Base-by-base conservation (phyloP, 2,888 invertebrate genomes). In the Drosophila kanekoi region DNA sequence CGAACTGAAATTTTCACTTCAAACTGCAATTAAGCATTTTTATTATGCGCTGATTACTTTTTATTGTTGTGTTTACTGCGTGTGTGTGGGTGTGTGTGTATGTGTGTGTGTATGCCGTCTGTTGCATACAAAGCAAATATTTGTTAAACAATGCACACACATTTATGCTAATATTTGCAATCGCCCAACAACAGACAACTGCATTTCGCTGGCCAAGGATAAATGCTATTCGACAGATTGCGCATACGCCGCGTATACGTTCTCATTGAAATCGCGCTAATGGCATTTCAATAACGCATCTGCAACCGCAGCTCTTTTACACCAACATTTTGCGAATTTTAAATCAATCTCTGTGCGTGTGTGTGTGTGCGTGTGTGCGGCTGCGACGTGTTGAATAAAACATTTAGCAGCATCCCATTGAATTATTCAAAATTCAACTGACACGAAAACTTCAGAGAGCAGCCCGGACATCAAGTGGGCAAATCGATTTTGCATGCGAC, bases 211-310 rank as follows among this genome's bases (percentile, higher is more conserved):
- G 28, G 28, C 28, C 28, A 28, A 28, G 28, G 28, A 8, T 28
- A 28, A 43, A 62, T 60, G 68, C 53, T 33, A 56, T 33, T 41
- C 28, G 47, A 41, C 71, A 75, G 59, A 75, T 86, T 73, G 71
- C 75, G 78, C 79, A 81, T 81, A 81, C 82, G 81, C 66, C 79
- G 64, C 69, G 68, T 80, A 48, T 53, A 65, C 43, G 13, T 10
- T 3, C 33, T 28, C 66, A 59, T 72, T 52, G 65, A 63, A 75
- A 78, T 63, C 67, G 44, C 86, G 67, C 87, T 83, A 83, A 87
- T 83, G 87, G 85, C 85, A 72, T 83, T 87, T 87, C 82, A 83
- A 83, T 85, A 87, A 81, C 62, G 51, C 65, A 60, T 49, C 47
- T 63, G 59, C 64, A 76, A 69, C 78, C 76, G 70, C 77, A 77